These are phyloP conservation scores for Phylloscopus trochilus DNA, from an alignment of 2,113 vertebrate genomes.

Conservation along the genomic window DNA sequence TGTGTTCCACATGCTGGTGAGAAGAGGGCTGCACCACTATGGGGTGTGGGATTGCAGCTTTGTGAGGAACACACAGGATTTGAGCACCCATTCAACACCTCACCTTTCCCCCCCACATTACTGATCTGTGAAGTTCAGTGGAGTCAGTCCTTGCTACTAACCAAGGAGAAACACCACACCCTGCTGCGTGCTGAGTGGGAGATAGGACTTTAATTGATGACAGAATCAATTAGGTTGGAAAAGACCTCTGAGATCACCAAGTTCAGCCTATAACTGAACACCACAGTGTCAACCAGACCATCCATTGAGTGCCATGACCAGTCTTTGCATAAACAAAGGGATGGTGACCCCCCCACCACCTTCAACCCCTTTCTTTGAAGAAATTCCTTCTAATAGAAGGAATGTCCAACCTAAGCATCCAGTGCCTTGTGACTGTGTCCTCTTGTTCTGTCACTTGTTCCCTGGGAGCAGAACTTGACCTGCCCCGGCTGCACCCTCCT, in stretches of 20 bases:
- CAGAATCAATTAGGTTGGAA: background rate
- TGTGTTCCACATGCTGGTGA: rapidly evolving
- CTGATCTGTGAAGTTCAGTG: background rate
- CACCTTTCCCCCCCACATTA: too few relatives aligned
- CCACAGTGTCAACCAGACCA: background rate
- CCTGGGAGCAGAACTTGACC: background rate
- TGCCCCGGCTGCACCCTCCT: too few relatives aligned
- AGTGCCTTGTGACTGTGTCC: background rate
- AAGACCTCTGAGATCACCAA: background rate
- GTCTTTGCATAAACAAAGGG: background rate
- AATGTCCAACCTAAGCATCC: background rate
- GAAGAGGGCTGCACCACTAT: background rate
- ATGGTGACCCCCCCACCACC: background rate
- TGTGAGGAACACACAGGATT: rapidly evolving
- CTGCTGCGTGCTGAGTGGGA: background rate
- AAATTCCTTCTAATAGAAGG: background rate
- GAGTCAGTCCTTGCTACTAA: background rate
- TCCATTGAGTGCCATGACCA: too few relatives aligned
- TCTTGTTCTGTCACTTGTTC: too few relatives aligned
- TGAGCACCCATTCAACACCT: background rate
- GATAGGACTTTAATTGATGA: background rate
- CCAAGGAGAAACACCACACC: background rate
- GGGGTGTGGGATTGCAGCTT: background rate
- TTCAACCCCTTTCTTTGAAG: background rate
- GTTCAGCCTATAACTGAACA: background rate